Conservation (phyloP, 2,888 invertebrate species). For the Globia sparganii region DNA sequence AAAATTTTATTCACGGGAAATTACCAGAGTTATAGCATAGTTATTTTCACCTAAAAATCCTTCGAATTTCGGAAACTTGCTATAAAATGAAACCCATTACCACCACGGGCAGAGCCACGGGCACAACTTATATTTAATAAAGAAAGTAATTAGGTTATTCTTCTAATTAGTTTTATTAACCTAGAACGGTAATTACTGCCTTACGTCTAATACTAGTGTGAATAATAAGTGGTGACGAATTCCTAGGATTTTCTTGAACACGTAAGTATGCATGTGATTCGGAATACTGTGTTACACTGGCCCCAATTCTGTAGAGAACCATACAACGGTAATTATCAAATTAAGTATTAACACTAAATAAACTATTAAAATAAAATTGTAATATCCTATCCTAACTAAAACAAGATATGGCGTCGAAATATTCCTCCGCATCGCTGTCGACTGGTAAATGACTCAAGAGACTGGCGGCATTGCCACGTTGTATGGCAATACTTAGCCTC, state of each 20-base stretch:
- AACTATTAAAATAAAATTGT: not conserved
- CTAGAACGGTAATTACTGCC: conserved; percentile 45
- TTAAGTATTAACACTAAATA: not conserved
- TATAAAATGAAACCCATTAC: not conserved
- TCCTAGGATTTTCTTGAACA: conserved; percentile 44
- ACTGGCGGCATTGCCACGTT: no score
- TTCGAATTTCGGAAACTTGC: accelerated
- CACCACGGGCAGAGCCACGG: not conserved
- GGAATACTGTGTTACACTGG: conserved; percentile 37
- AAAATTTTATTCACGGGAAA: not conserved
- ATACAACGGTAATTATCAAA: conserved; percentile 11
- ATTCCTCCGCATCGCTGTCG: no score
- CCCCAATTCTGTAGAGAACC: conserved; percentile 23
- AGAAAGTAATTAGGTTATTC: conserved; percentile 55
- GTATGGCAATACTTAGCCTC: no score
- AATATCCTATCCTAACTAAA: no score
- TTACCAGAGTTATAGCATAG: no score
- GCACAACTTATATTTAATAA: not conserved
- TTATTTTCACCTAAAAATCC: no score
- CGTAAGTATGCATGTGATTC: conserved; percentile 44
- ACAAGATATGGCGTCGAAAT: no score
- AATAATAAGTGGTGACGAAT: conserved; percentile 51
- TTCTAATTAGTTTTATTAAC: conserved; percentile 44
- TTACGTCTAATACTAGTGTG: conserved; percentile 42
- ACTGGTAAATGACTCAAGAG: no score